Evolutionary conservation across 2,113 vertebrate species (phyloP), one percentile per base, ranked within the genome.

Genomic region (Serilophus lunatus): DNA sequence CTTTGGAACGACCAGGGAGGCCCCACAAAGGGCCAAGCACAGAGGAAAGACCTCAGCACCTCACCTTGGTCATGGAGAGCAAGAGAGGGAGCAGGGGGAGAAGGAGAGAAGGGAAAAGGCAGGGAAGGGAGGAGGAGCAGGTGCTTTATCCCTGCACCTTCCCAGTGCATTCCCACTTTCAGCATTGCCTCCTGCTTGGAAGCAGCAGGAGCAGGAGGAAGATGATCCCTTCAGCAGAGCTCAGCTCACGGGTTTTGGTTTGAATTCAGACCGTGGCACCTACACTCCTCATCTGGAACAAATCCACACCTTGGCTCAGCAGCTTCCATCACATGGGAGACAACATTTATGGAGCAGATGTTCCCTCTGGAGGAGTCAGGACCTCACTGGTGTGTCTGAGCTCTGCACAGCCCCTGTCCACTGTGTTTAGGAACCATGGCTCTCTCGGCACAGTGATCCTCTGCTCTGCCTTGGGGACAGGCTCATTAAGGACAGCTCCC

Each of bases 311-410:
- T 86, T 66, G 63, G 13, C 65, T 82, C 87, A 63, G 45, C 3
- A 2, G 83, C 71, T 96, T 80, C 81, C 95, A 84, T 63, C 74
- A 5, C 76, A 72, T 59, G 89, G 68, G 77, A 96, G 93, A 91
- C 31, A 47, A 33, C 80, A 59, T 38, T 87, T 28, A 75, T 1
- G 5, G 80, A 78, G 92, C 95, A 94, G 93, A 91, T 94, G 84
- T 90, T 93, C 86, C 8, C 78, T 51, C 18, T 3, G 82, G 82
- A 80, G 76, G 61, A 92, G 82, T 57, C 63, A 17, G 86, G 60
- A 33, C 36, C 59, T 59, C 8, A 3, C 69, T 68, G 86, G 42
- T 33, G 79, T 45, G 51, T 38, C 65, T 23, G 70, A 49, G 63
- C 28, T 3, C 40, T 2, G 24, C 63, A 8, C 7, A 1, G 47